A percentile compares a stretch with the other conserved stretches of the same genome.
Evolutionary conservation across 2,888 invertebrate genomes (phyloP).

Genomic region (Parnassius mnemosyne): DNA sequence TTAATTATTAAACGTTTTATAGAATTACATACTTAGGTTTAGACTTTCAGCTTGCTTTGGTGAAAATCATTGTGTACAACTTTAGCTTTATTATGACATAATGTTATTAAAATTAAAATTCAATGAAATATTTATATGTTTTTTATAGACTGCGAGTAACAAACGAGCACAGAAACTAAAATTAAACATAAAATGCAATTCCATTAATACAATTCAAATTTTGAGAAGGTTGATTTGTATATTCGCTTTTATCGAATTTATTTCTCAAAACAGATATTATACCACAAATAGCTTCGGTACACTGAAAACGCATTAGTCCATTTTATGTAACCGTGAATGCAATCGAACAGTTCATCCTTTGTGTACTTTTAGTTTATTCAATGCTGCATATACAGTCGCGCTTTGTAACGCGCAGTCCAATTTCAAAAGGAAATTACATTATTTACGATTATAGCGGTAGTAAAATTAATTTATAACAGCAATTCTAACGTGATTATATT

Average conservation of each 20-base stretch:
- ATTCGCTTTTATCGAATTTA: constrained; percentile 5
- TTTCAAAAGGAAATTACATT: constrained; percentile 22
- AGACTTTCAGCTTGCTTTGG: no score
- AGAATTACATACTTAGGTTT: no score
- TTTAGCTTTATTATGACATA: no score
- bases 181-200: no score
- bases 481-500: not conserved
- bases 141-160: no score
- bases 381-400: constrained; percentile 14
- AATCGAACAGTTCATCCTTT: constrained; percentile 24
- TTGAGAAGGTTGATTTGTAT: not conserved
- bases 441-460: constrained; percentile 11
- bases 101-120: no score
- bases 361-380: constrained; percentile 31
- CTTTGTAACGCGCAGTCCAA: constrained; percentile 16
- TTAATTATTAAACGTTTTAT: no score
- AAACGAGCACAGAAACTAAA: no score
- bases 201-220: not conserved
- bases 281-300: constrained; percentile 3
- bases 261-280: constrained; percentile 1
- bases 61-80: no score
- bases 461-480: constrained; percentile 11
- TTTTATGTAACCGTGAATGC: constrained; percentile 5
- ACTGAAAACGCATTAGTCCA: constrained; percentile 17
- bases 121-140: no score